Evolutionary conservation across 2,888 invertebrate genomes (phyloP).

Genomic region (Eristalis arbustorum): DNA sequence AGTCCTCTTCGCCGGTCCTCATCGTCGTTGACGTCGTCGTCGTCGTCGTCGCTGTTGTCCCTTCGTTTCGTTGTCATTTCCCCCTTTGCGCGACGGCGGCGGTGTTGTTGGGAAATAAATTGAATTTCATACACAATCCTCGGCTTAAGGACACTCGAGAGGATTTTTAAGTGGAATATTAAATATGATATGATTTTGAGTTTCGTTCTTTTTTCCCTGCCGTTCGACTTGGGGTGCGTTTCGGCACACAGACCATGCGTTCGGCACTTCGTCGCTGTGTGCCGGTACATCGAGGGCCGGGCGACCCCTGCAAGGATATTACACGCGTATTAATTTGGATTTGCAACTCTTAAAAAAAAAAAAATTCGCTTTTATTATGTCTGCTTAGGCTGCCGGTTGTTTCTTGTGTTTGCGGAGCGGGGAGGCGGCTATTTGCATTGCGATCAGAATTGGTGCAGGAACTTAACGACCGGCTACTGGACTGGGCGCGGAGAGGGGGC

Average conservation of each 20-base stretch:
- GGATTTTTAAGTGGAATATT: constrained; percentile 66
- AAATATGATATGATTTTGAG: constrained; percentile 54
- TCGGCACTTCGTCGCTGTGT: not conserved
- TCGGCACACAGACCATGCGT: constrained; percentile 7
- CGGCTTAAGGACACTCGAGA: constrained; percentile 63
- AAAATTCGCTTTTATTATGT: too few species aligned
- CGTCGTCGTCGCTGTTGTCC: not conserved
- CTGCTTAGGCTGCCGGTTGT: not conserved
- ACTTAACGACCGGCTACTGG: constrained; percentile 25
- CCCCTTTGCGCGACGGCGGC: too few species aligned
- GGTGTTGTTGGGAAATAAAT: constrained; percentile 30
- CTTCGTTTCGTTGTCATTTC: too few species aligned
- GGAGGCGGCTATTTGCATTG: constrained; percentile 47
- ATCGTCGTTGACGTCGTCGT: not conserved
- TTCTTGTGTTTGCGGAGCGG: too few species aligned
- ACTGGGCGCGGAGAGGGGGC: too few species aligned
- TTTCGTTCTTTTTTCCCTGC: not conserved
- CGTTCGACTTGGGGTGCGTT: not conserved
- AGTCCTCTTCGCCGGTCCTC: too few species aligned
- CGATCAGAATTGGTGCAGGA: constrained; percentile 40
- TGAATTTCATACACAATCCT: constrained; percentile 55
- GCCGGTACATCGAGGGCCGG: not conserved
- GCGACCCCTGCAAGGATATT: constrained; percentile 38
- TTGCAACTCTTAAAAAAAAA: constrained; percentile 37
- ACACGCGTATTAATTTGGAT: constrained; percentile 57